phyloP scores from a whole-genome alignment of 2,113 vertebrate genomes.

The Chaetorhynchus papuensis region DNA sequence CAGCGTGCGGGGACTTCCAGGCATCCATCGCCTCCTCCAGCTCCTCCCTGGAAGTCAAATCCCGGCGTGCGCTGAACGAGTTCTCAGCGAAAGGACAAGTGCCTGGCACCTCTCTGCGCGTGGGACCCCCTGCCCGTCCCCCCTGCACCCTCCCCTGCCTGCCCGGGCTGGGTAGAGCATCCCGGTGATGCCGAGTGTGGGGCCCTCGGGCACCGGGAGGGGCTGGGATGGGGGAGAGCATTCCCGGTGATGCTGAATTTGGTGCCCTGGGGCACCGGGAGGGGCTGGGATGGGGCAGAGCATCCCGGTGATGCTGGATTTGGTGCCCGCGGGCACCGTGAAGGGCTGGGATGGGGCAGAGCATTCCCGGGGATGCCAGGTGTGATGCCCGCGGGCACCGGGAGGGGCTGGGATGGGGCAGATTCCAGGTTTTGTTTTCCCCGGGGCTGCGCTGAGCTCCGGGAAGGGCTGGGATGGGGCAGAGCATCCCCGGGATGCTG shows the following conservation, averaged over 20 bases:
- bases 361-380: fast-evolving
- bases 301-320: background rate
- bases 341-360: background rate
- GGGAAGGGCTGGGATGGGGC: background rate
- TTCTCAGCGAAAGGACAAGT: fast-evolving
- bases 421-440: fast-evolving
- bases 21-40: fast-evolving
- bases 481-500: fast-evolving
- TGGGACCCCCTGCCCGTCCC: background rate
- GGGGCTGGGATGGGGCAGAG: background rate
- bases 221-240: background rate
- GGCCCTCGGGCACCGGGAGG: background rate
- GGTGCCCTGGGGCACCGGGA: background rate
- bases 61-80: background rate
- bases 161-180: background rate
- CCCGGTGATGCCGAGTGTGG: too few species aligned
- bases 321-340: background rate
- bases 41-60: background rate
- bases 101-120: fast-evolving
- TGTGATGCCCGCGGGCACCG: background rate
- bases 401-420: background rate
- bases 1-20: background rate
- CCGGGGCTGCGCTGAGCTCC: too few species aligned
- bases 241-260: too few species aligned
- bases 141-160: background rate